Percentiles rank a stretch among this genome's conserved stretches.
Evolutionary conservation across 2,113 vertebrate genomes (phyloP).

Genomic region (Sterna hirundo): DNA sequence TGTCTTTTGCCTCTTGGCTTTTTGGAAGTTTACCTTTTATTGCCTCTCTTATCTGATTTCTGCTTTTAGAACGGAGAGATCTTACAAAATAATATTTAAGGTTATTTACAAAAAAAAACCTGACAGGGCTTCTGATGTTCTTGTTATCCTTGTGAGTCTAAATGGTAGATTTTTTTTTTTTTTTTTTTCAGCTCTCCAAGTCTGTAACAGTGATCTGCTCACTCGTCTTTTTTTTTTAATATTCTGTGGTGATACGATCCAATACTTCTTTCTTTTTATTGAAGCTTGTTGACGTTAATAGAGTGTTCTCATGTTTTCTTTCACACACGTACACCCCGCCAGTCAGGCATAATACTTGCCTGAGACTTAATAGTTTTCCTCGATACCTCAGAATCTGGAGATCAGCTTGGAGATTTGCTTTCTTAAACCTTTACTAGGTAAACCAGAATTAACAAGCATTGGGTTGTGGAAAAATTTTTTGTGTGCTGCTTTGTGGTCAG

Average conservation of each 20-base stretch:
- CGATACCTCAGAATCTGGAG: not conserved
- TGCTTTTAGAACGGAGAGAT: not conserved
- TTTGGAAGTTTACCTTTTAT: not conserved
- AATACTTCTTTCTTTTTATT: not conserved
- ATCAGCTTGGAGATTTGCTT: not conserved
- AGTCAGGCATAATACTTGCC: not conserved
- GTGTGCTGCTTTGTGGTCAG: not conserved
- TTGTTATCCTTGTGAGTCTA: not conserved
- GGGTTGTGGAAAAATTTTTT: not conserved
- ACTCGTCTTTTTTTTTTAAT: not conserved
- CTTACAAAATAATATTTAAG: not conserved
- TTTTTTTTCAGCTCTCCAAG: not conserved
- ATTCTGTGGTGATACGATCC: not conserved
- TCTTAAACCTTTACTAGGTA: not conserved
- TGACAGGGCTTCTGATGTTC: not conserved
- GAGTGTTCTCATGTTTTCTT: not conserved
- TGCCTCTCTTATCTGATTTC: not conserved
- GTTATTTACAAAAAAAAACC: not conserved
- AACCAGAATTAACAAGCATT: not conserved
- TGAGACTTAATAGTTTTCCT: not conserved
- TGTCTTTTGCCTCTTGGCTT: not conserved
- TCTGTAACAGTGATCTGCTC: not conserved
- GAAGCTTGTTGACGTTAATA: not conserved
- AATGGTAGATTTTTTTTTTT: too few relatives aligned
- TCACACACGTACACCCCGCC: fast-evolving